Evolutionary conservation across 2,797 vertebrate genomes (phyloP), one percentile per base, ranked within the genome.

Genomic region (Anomalospiza imberbis): DNA sequence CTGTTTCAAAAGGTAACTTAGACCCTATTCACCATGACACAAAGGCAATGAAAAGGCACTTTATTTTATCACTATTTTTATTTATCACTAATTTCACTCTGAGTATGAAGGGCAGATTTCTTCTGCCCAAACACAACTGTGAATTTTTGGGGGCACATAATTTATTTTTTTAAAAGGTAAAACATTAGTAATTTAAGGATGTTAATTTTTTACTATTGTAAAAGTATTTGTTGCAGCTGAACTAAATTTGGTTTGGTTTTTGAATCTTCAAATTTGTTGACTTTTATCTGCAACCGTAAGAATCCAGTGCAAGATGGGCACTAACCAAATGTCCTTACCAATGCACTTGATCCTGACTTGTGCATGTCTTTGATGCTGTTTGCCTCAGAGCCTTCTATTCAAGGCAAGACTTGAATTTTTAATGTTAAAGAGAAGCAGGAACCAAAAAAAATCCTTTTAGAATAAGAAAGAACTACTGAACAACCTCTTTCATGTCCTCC

Each of bases 381-480:
- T 94, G 68, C 79, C 44, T 94, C 74, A 54, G 80, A 94, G 70
- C 54, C 71, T 92, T 91, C 77, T 73, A n/a, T 70, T 94, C 88
- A 66, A 93, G 84, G 51, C 77, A 93, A 74, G 86, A 78, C 50
- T 94, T 95, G 58, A 78, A 93, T 93, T 90, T 84, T 85, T 87
- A 76, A 92, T 91, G 70, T 72, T 62, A 91, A 93, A 62, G 58
- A 76, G n/a, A 85, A 91, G 60, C 20, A 78, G 45, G 53, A 71
- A 51, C 10, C 13, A 50, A n/a, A 88, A 89, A 81, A 81, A 80
- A 34, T 53, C 24, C 15, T 93, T 80, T 89, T 58, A 61, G 36
- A 93, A 40, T 94, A 60, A 85, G 48, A 88, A 76, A 22, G 29
- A 89, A 34, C 72, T 94, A 40, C 58, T 8, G 10, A 79, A 68